Evolutionary conservation across 2,113 vertebrate genomes (phyloP).

Genomic region (Centropus unirufus): DNA sequence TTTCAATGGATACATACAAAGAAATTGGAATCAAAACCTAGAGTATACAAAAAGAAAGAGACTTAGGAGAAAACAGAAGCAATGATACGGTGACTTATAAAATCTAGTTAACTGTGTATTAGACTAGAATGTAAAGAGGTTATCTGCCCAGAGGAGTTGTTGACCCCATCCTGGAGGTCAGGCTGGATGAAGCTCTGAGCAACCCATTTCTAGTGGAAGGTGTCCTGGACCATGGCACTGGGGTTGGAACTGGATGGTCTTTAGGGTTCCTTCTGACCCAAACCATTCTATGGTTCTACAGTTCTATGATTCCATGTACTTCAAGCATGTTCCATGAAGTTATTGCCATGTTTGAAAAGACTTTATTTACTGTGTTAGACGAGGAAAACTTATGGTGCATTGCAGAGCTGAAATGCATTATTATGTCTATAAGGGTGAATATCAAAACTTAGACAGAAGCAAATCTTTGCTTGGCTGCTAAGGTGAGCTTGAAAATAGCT

Average conservation of each 20-base stretch:
- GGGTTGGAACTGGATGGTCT: too few relatives aligned
- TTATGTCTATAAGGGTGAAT: conserved; percentile 16
- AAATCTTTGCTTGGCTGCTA: conserved; percentile 35
- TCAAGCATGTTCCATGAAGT: conserved; percentile 19
- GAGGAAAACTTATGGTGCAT: conserved; percentile 33
- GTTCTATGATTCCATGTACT: not conserved
- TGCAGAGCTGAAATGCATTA: conserved; percentile 32
- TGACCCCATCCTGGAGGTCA: too few relatives aligned
- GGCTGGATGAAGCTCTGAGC: too few relatives aligned
- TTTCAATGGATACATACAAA: conserved; percentile 97
- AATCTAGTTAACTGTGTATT: not conserved
- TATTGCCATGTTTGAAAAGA: conserved; percentile 27
- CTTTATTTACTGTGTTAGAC: conserved; percentile 27
- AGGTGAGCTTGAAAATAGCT: conserved; percentile 47
- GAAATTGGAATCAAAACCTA: conserved; percentile 98
- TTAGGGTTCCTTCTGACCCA: too few relatives aligned
- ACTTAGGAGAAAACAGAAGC: not conserved
- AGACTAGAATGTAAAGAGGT: not conserved
- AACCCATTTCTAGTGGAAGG: too few relatives aligned
- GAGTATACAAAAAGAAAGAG: conserved; percentile 9
- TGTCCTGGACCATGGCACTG: too few relatives aligned
- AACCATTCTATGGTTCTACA: too few relatives aligned
- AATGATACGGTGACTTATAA: not conserved
- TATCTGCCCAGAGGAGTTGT: too few relatives aligned
- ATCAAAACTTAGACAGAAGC: conserved; percentile 48